These are phyloP conservation scores for Nixonia krombeini DNA, from an alignment of 1,140 invertebrate species.

Conservation along the genomic window DNA sequence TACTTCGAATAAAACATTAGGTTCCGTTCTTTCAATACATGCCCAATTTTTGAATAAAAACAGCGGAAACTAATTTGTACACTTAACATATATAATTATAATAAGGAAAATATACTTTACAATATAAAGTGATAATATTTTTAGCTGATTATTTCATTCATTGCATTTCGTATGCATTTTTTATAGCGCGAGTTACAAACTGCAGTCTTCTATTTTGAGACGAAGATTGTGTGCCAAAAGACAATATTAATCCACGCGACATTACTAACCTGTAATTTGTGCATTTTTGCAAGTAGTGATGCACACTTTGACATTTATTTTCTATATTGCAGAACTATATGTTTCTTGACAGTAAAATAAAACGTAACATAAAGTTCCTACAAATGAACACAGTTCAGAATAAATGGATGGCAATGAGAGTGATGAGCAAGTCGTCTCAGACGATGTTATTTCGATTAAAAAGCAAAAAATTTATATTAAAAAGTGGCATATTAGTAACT, in stretches of 20 bases:
- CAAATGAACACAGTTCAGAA: not conserved
- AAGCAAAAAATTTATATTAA: conserved; percentile 28
- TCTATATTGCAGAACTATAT: conserved; percentile 10
- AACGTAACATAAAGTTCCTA: conserved; percentile 7
- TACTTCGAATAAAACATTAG: too few species aligned
- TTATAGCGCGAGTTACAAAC: conserved; percentile 1
- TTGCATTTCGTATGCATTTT: not conserved
- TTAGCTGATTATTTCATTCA: conserved; percentile 1
- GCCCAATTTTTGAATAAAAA: too few species aligned
- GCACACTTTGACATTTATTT: conserved; percentile 3
- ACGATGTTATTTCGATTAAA: not conserved
- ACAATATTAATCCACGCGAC: conserved; percentile 15
- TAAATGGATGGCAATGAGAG: conserved; percentile 2
- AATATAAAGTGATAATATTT: not conserved
- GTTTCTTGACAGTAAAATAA: not conserved
- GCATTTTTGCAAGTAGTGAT: conserved; percentile 1
- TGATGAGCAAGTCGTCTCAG: not conserved
- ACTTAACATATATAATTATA: too few species aligned
- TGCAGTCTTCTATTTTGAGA: conserved; percentile 24
- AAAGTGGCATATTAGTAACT: conserved; percentile 45
- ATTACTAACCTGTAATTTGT: conserved; percentile 3
- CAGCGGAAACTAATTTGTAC: too few species aligned
- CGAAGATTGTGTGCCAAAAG: conserved; percentile 27
- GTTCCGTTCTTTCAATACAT: too few species aligned
- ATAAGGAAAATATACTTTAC: too few species aligned